Evolutionary conservation across 2,113 vertebrate genomes (phyloP), one percentile per base, ranked within the genome.

Genomic region (Buteo buteo): DNA sequence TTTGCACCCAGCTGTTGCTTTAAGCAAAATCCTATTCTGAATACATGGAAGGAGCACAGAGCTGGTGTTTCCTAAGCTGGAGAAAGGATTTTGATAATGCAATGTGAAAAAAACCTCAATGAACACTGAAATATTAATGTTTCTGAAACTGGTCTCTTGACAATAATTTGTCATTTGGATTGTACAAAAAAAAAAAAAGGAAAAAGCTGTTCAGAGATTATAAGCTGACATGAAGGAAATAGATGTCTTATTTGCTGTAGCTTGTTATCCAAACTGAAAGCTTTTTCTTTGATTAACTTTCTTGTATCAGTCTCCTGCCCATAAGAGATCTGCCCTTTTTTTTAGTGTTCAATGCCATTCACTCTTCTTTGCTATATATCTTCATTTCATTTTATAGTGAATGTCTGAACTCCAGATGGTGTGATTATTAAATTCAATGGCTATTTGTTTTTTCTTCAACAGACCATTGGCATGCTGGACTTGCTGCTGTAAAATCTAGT

Each of bases 361-460:
- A 58, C 18, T 93, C 32, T 42, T 42, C 28, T 69, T 59, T 66
- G 5, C 3, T 93, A n/a, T n/a, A n/a, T 19, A 40, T 77, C 24
- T 73, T 87, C 1, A 83, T 83, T 93, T 92, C 36, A 52, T 82
- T 85, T 85, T 61, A 44, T 11, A 81, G 16, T 61, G 21, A 36
- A 26, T 88, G 15, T 79, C 57, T 95, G 67, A 83, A 73, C 38
- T 67, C 77, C 58, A 92, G 84, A 86, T 96, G 55, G 25, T 89
- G 34, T 72, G 69, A 94, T 92, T 88, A 86, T 89, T 77, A 78
- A 94, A 92, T 91, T 86, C 84, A 54, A 71, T 92, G 64, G 72
- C 24, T 72, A 11, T 73, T 92, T 83, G 32, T 61, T 66, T 89
- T 83, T 45, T 20, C 32, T 94, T 34, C 74, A 94, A 40, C 47